These are phyloP conservation scores for Scaptomyza parva DNA, from an alignment of 2,888 invertebrate species.

Conservation along the genomic window DNA sequence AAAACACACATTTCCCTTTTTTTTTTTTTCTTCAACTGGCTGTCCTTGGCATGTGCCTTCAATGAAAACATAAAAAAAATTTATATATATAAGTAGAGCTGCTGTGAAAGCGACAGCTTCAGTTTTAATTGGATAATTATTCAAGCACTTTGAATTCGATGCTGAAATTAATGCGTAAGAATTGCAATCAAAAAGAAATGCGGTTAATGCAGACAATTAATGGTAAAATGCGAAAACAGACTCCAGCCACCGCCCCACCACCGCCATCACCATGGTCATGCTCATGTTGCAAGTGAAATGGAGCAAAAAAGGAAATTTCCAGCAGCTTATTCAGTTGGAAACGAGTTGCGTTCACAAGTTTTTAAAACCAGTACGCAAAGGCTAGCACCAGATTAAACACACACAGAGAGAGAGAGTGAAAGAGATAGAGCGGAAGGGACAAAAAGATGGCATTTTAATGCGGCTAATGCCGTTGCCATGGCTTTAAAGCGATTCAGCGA, in stretches of 20 bases:
- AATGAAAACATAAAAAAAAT: constrained; percentile 5
- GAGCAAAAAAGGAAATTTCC: constrained; percentile 1
- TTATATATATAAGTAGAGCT: constrained; percentile 7
- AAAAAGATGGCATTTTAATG: constrained; percentile 15
- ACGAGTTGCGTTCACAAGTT: background rate
- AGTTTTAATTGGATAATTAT: constrained; percentile 78
- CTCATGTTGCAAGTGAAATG: constrained; percentile 8
- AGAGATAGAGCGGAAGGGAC: background rate
- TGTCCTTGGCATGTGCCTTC: constrained; percentile 54
- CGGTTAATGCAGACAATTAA: constrained; percentile 35
- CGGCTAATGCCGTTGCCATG: constrained; percentile 22
- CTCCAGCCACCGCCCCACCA: background rate
- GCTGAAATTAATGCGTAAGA: constrained; percentile 54
- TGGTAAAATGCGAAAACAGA: constrained; percentile 27
- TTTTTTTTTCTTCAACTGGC: too few relatives aligned
- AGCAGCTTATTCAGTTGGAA: constrained; percentile 9
- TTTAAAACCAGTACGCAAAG: constrained; percentile 1
- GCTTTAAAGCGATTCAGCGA: constrained; percentile 26
- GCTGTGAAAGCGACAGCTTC: constrained; percentile 34
- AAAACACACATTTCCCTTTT: constrained; percentile 29
- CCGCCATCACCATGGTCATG: too few relatives aligned
- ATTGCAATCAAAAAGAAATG: constrained; percentile 22
- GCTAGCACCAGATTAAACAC: background rate
- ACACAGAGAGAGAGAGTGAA: background rate
- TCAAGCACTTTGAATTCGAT: constrained; percentile 64